Percentiles rank a stretch among this genome's conserved stretches.
phyloP scores from a whole-genome alignment of 53 echinoderm and acorn worm species.

The Echinometra lucunter region DNA sequence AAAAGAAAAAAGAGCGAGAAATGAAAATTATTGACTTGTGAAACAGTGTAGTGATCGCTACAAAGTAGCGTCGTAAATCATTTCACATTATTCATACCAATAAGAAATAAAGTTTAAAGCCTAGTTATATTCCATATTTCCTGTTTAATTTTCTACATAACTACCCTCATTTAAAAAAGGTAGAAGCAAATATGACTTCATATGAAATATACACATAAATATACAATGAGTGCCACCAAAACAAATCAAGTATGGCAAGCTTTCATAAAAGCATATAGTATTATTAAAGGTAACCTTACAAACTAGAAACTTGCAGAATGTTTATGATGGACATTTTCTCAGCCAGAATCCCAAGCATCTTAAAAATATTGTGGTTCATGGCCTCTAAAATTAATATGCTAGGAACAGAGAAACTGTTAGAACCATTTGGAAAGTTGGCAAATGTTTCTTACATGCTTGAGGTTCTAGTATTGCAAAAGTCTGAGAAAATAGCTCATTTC shows the following conservation, averaged over 20 bases:
- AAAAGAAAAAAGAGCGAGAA: background rate
- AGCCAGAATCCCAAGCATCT: too few species aligned
- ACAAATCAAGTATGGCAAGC: background rate
- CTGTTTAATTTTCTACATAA: background rate
- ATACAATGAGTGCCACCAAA: slow-evolving; percentile 35
- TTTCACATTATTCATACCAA: background rate
- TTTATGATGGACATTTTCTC: background rate
- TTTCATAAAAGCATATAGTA: too few species aligned
- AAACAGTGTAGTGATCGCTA: too few species aligned
- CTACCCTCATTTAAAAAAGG: background rate
- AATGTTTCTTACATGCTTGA: background rate
- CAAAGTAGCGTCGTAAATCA: background rate
- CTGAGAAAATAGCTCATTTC: too few species aligned
- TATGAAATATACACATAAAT: slow-evolving; percentile 29
- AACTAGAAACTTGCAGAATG: background rate
- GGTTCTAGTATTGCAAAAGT: too few species aligned
- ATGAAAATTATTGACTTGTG: too few species aligned
- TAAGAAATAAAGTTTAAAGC: background rate
- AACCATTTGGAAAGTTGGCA: too few species aligned
- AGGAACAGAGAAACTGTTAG: too few species aligned
- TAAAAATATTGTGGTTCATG: too few species aligned
- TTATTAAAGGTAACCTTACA: too few species aligned
- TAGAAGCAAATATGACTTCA: background rate
- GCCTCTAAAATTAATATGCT: too few species aligned
- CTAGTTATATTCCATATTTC: background rate